phyloP scores from a whole-genome alignment of 2,797 vertebrate genomes.

The Tiaroga cobitis region DNA sequence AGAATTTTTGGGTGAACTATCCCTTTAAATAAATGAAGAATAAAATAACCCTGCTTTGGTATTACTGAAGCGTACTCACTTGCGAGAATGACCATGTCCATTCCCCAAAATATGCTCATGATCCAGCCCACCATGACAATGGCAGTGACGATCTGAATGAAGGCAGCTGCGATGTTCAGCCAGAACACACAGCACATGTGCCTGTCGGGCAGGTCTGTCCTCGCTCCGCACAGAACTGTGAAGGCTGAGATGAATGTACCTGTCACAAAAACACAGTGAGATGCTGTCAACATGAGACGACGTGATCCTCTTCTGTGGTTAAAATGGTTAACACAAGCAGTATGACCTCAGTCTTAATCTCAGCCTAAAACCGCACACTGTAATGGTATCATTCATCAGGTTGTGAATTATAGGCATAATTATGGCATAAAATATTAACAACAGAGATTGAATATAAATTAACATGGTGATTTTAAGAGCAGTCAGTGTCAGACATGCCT shows the following conservation, averaged over 20 bases:
- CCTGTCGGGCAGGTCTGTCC: constrained; percentile 89
- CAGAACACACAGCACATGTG: constrained; percentile 96
- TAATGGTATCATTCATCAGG: constrained; percentile 28
- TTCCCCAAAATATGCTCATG: constrained; percentile 99
- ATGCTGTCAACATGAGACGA: background rate
- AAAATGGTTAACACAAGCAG: background rate
- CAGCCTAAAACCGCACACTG: background rate
- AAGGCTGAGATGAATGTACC: constrained; percentile 96
- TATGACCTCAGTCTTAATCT: constrained; percentile 11
- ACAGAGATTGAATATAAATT: constrained; percentile 6
- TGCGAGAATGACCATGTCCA: constrained; percentile 99
- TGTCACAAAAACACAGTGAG: constrained; percentile 65
- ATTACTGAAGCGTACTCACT: constrained; percentile 82
- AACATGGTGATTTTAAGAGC: constrained; percentile 4
- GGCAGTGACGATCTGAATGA: constrained; percentile 95
- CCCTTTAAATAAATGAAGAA: background rate
- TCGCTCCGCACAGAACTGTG: constrained; percentile 92
- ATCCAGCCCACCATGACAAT: constrained; percentile 99
- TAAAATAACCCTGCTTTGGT: background rate
- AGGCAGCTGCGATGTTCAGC: constrained; percentile 93
- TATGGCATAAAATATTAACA: constrained; percentile 33
- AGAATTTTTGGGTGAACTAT: no score
- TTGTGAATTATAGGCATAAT: constrained; percentile 24
- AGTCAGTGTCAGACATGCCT: background rate
- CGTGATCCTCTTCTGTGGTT: background rate